Percentiles rank a stretch among this genome's conserved stretches.
Conservation (phyloP, 2,113 vertebrate genomes). For the human region DNA sequence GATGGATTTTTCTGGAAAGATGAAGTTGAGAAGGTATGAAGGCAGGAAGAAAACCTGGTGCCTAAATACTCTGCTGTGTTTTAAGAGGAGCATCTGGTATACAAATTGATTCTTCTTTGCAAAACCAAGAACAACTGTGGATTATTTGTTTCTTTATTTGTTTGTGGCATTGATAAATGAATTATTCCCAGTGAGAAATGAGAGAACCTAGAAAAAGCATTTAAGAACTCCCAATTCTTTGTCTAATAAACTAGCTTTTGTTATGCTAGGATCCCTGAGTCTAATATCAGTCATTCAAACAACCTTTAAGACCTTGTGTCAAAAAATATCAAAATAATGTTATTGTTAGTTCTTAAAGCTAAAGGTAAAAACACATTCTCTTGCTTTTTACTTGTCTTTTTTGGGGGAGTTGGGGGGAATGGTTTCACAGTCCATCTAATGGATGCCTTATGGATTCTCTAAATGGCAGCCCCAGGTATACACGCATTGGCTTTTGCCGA, state of each 20-base stretch:
- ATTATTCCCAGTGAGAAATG: not conserved
- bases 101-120: not conserved
- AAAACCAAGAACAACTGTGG: not conserved
- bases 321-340: not conserved
- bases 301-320: not conserved
- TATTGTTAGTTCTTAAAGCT: not conserved
- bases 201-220: not conserved
- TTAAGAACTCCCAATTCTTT: not conserved
- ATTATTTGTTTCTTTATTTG: not conserved
- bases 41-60: not conserved
- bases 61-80: not conserved
- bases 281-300: not conserved
- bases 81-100: not conserved
- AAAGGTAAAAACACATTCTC: not conserved
- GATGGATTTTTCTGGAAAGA: not conserved
- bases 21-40: not conserved
- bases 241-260: not conserved
- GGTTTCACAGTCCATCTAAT: not conserved
- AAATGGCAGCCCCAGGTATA: not conserved
- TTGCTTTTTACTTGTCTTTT: not conserved
- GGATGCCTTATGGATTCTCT: too few relatives aligned
- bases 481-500: not conserved
- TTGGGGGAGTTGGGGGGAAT: not conserved
- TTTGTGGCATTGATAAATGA: not conserved
- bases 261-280: not conserved